phyloP scores from a whole-genome alignment of 2,797 vertebrate genomes.

The Aotus griseimembra region DNA sequence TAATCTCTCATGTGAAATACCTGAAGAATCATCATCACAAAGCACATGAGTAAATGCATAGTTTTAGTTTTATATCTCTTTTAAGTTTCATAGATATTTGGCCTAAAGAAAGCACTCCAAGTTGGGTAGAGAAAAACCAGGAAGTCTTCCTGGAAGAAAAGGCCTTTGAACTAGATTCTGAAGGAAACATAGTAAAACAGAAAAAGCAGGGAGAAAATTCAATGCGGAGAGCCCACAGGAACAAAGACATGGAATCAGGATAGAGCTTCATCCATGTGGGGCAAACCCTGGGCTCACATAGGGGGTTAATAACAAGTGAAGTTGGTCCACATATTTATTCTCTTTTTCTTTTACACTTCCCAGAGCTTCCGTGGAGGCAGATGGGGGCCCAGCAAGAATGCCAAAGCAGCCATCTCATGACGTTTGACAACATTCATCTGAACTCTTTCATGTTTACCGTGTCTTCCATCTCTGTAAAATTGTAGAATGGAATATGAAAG shows the following conservation, averaged over 20 bases:
- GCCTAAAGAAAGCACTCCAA: neutral
- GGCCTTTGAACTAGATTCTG: neutral
- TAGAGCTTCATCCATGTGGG: neutral
- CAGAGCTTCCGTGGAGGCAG: neutral
- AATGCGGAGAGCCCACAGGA: neutral
- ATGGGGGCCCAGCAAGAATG: neutral
- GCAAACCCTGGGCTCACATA: neutral
- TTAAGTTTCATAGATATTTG: neutral
- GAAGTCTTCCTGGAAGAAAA: neutral
- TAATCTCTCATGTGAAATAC: neutral
- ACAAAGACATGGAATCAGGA: neutral
- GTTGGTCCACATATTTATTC: neutral
- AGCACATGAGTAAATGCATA: neutral
- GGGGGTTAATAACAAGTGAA: neutral
- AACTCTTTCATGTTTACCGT: neutral
- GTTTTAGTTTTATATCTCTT: neutral
- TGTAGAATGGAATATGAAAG: neutral
- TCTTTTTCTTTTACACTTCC: neutral
- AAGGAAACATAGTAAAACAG: neutral
- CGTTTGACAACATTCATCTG: neutral
- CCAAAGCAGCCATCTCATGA: neutral
- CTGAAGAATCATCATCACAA: neutral
- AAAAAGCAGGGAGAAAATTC: neutral
- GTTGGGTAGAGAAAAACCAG: neutral
- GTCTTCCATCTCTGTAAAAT: neutral